A percentile compares a stretch with the other conserved stretches of the same genome.
Conservation (phyloP, 1,140 invertebrate genomes). For the Paralvinella palmiformis region DNA sequence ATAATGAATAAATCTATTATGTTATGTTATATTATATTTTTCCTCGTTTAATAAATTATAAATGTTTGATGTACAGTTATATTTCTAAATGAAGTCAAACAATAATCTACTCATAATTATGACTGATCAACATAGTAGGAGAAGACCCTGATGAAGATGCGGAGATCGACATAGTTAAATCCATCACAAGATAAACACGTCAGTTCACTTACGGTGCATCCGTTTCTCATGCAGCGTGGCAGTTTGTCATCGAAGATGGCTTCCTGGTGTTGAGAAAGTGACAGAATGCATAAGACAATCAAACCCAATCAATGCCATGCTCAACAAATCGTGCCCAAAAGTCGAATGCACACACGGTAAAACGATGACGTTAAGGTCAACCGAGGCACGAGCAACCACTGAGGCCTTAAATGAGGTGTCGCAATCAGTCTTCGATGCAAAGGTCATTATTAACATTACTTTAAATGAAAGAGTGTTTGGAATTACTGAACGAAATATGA, state of each 20-base stretch:
- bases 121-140: too few species aligned
- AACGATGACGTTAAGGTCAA: neutral
- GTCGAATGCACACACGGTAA: neutral
- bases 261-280: constrained; percentile 25
- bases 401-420: neutral
- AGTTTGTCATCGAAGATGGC: constrained; percentile 39
- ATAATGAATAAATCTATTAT: too few species aligned
- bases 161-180: too few species aligned
- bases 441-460: too few species aligned
- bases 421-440: neutral
- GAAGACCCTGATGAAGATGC: too few species aligned
- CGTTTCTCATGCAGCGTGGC: constrained; percentile 29
- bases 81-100: too few species aligned
- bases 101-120: too few species aligned
- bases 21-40: too few species aligned
- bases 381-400: neutral
- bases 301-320: neutral
- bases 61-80: too few species aligned
- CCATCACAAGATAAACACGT: neutral
- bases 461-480: too few species aligned
- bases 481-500: too few species aligned
- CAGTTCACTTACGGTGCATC: constrained; percentile 3
- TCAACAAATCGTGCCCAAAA: neutral
- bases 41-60: too few species aligned
- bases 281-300: constrained; percentile 1